phyloP scores from a whole-genome alignment of 2,797 vertebrate genomes.

The Neopelma chrysocephalum region DNA sequence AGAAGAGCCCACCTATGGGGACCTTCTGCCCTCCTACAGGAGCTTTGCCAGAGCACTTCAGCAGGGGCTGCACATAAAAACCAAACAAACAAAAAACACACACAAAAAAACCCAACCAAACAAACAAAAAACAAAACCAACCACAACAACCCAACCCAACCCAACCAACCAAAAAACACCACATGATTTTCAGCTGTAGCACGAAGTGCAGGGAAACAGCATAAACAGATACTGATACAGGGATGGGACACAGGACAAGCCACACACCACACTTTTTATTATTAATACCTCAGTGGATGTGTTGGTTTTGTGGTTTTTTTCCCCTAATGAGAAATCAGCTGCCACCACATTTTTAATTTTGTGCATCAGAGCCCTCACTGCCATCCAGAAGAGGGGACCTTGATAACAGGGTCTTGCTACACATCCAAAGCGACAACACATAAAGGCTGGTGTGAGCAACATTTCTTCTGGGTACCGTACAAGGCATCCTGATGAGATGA shows the following conservation, averaged over 20 bases:
- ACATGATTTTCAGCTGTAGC: neutral
- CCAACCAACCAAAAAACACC: neutral
- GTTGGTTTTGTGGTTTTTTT: neutral
- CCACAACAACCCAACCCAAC: too few species aligned
- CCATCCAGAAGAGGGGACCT: slow-evolving; percentile 6
- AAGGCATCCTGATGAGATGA: neutral
- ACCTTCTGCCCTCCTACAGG: neutral
- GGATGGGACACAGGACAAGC: neutral
- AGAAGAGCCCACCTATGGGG: neutral
- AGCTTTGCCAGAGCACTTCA: neutral
- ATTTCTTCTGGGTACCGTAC: neutral
- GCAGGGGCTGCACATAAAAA: rapidly evolving
- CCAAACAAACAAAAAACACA: neutral
- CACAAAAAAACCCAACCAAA: too few species aligned
- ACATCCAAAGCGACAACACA: neutral
- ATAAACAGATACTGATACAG: neutral
- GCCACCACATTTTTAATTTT: neutral
- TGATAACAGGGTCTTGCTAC: neutral
- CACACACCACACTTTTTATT: neutral
- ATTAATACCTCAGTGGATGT: neutral
- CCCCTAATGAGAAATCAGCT: neutral
- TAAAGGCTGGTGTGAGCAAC: neutral
- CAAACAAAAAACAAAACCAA: too few species aligned
- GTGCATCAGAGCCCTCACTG: neutral
- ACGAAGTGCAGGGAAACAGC: neutral